Evolutionary conservation across 2,888 invertebrate species (phyloP).

Genomic region (Pomacea canaliculata): DNA sequence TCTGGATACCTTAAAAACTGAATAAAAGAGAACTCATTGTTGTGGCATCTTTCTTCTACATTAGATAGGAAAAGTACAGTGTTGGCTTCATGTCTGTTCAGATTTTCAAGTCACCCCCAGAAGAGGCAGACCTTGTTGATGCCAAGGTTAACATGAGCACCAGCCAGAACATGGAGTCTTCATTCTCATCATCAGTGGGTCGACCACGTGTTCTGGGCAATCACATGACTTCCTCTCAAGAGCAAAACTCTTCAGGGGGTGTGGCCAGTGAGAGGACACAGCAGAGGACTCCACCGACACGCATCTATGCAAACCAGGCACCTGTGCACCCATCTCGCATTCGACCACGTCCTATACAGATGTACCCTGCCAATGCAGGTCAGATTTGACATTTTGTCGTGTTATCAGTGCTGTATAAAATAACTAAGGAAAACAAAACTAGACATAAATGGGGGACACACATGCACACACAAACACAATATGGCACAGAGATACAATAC

Average conservation of each 20-base stretch:
- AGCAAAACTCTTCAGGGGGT: conserved; percentile 19
- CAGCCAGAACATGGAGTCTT: conserved; percentile 5
- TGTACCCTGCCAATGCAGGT: conserved; percentile 52
- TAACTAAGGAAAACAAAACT: too few species aligned
- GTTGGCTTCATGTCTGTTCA: conserved; percentile 26
- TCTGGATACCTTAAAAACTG: too few species aligned
- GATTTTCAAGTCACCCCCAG: conserved; percentile 63
- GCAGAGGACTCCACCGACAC: conserved; percentile 16
- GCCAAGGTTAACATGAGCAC: conserved; percentile 13
- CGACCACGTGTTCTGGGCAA: conserved; percentile 26
- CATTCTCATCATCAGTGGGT: conserved; percentile 25
- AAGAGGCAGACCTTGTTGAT: conserved; percentile 52
- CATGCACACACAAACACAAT: too few species aligned
- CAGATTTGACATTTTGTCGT: conserved; percentile 31
- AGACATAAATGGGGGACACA: too few species aligned
- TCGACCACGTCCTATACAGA: conserved; percentile 47
- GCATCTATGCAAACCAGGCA: conserved; percentile 50
- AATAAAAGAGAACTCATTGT: too few species aligned
- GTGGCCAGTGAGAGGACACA: conserved; percentile 26
- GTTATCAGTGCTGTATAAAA: background rate
- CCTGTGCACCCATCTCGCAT: conserved; percentile 41
- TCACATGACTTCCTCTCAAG: conserved; percentile 34
- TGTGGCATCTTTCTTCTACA: too few species aligned
- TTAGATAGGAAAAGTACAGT: too few species aligned
- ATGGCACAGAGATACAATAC: too few species aligned